A percentile compares a stretch with the other conserved stretches of the same genome.
phyloP scores from a whole-genome alignment of 1,140 invertebrate genomes.

The Grapholita molesta region DNA sequence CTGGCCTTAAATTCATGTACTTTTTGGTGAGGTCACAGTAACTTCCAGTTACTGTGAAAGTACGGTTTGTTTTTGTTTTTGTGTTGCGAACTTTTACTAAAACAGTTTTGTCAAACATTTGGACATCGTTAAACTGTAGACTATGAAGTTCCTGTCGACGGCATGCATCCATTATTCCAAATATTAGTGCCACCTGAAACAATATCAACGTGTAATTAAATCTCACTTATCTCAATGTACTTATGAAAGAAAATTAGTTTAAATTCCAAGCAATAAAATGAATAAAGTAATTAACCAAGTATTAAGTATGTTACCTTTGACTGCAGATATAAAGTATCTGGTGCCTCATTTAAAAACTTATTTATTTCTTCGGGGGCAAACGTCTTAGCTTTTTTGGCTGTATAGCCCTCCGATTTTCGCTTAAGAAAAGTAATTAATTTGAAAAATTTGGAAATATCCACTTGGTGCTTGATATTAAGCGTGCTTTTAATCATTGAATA shows the following conservation, averaged over 20 bases:
- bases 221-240: no score
- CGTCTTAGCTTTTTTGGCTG: conserved; percentile 10
- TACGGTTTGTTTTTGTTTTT: background rate
- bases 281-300: background rate
- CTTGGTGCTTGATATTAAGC: conserved; percentile 8
- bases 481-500: conserved; percentile 17
- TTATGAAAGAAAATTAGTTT: background rate
- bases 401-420: conserved; percentile 16
- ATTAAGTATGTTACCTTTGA: no score
- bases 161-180: conserved; percentile 3
- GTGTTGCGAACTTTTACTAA: background rate
- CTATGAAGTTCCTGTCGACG: background rate
- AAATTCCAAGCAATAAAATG: background rate
- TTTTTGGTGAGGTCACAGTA: no score
- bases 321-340: background rate
- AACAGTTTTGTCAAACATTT: background rate
- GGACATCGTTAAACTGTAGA: background rate
- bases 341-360: conserved; percentile 9
- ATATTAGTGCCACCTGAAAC: conserved; percentile 19
- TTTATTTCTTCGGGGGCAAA: conserved; percentile 14
- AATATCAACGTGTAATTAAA: no score
- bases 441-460: conserved; percentile 8
- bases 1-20: no score
- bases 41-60: background rate
- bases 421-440: conserved; percentile 18